Base-by-base conservation (phyloP, 2,113 vertebrate species). In the Cygnus atratus region DNA sequence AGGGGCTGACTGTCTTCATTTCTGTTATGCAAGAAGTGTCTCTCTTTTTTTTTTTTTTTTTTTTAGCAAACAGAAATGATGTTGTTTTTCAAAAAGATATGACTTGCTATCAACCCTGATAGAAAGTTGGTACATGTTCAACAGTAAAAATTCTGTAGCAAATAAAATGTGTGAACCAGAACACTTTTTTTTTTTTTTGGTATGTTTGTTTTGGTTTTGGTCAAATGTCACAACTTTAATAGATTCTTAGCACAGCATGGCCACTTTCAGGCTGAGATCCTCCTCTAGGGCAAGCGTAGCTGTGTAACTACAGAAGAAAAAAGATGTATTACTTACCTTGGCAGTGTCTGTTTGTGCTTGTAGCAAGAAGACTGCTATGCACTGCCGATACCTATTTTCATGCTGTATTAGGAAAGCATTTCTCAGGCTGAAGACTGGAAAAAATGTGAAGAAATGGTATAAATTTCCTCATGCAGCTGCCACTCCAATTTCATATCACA, bases 381-480 rank as follows among this genome's bases (percentile, higher is more conserved):
- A 98, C 88, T 99, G 99, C 86, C 82, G 97, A 79, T 99, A 99
- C 28, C 98, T 98, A 95, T 99, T 99, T 97, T 99, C 98, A 88
- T 99, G 98, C 97, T 99, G 99, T 95, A 99, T 93, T 84, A 99
- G 97, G 95, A 99, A 99, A 78, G 99, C 98, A 82, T 99, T 98
- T 95, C 91, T 97, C 67, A 99, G 94, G 13, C 98, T 98, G n/a
- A 98, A 98, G 13, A 97, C 99, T 99, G 41, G 87, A 50, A 73
- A 84, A 70, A 84, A 43, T n/a, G 28, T 4, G 6, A 39, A 67
- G 15, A 77, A 63, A 18, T 41, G 1, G 55, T 61, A 58, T 11
- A 63, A 94, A 63, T 84, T 61, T 25, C 54, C 16, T 80, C 24
- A 4, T 70, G 54, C 21, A 78, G 48, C 8, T 48, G 20, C 28